Evolutionary conservation across 2,888 invertebrate species (phyloP).

Genomic region (Nephrotoma guestfalica): DNA sequence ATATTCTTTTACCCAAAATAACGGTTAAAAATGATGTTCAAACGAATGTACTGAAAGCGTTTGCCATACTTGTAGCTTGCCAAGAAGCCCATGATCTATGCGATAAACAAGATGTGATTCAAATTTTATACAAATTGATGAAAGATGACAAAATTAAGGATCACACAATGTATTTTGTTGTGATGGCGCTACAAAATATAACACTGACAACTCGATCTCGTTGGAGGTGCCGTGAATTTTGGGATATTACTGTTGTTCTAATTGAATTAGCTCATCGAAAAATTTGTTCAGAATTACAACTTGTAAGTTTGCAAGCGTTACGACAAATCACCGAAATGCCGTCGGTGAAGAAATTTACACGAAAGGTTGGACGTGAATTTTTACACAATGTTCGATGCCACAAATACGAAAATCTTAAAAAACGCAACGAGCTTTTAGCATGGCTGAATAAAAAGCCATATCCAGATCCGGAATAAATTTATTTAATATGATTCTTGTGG

Average conservation of each 20-base stretch:
- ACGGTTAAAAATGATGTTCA: slow-evolving; percentile 6
- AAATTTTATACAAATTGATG: slow-evolving; percentile 10
- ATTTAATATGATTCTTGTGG: not conserved
- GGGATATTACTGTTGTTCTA: slow-evolving; percentile 19
- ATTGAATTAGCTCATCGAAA: slow-evolving; percentile 16
- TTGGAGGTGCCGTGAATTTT: slow-evolving; percentile 25
- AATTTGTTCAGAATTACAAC: slow-evolving; percentile 19
- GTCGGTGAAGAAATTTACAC: slow-evolving; percentile 22
- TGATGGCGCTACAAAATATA: slow-evolving; percentile 21
- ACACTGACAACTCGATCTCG: slow-evolving; percentile 20
- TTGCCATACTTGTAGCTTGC: slow-evolving; percentile 18
- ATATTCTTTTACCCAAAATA: slow-evolving; percentile 20
- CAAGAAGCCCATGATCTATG: not conserved
- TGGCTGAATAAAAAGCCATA: not conserved
- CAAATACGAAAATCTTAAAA: not conserved
- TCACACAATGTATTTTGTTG: not conserved
- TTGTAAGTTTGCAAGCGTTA: slow-evolving; percentile 22
- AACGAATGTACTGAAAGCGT: slow-evolving; percentile 23
- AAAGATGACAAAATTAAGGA: slow-evolving; percentile 16
- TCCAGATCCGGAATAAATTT: not conserved
- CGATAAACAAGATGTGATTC: not conserved
- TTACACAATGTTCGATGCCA: not conserved
- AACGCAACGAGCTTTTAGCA: not conserved
- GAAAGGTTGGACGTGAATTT: slow-evolving; percentile 7
- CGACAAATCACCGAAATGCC: slow-evolving; percentile 25